A percentile compares a stretch with the other conserved stretches of the same genome.
Conservation (phyloP, 1,140 invertebrate genomes). For the Lineus longissimus region DNA sequence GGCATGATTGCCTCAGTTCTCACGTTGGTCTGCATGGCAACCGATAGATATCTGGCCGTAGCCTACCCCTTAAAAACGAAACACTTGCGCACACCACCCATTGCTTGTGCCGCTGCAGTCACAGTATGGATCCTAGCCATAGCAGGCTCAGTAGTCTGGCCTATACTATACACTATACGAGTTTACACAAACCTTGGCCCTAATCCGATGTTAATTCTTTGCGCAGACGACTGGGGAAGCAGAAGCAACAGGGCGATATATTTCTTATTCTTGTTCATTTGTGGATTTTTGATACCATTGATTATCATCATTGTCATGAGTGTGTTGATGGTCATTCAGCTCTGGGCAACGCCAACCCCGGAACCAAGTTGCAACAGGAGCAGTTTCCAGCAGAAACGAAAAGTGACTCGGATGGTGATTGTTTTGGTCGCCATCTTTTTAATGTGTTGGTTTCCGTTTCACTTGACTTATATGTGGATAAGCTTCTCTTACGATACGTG, state of each 20-base stretch:
- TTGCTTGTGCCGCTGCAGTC: slow-evolving; percentile 12
- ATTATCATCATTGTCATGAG: slow-evolving; percentile 83
- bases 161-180: slow-evolving; percentile 19
- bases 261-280: slow-evolving; percentile 20
- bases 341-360: slow-evolving; percentile 65
- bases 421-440: slow-evolving; percentile 90
- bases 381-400: slow-evolving; percentile 67
- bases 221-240: slow-evolving; percentile 22
- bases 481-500: slow-evolving; percentile 36
- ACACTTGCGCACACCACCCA: slow-evolving; percentile 18
- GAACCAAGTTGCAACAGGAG: slow-evolving; percentile 4
- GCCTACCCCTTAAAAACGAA: slow-evolving; percentile 83
- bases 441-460: slow-evolving; percentile 87
- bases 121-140: slow-evolving; percentile 24
- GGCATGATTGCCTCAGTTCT: slow-evolving; percentile 66
- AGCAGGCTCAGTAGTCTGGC: slow-evolving; percentile 13
- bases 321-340: slow-evolving; percentile 76
- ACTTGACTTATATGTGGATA: slow-evolving; percentile 56
- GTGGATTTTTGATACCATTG: slow-evolving; percentile 72
- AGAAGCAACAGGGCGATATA: slow-evolving; percentile 12
- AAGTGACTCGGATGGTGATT: slow-evolving; percentile 84
- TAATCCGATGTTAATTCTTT: slow-evolving; percentile 9
- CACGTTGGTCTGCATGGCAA: slow-evolving; percentile 86
- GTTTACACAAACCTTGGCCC: slow-evolving; percentile 14
- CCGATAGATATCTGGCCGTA: slow-evolving; percentile 87